Evolutionary conservation across 37 sponge, comb jelly and placozoan species (phyloP), one percentile per base, ranked within the genome.

Genomic region (Diacarnus erythraeanus): DNA sequence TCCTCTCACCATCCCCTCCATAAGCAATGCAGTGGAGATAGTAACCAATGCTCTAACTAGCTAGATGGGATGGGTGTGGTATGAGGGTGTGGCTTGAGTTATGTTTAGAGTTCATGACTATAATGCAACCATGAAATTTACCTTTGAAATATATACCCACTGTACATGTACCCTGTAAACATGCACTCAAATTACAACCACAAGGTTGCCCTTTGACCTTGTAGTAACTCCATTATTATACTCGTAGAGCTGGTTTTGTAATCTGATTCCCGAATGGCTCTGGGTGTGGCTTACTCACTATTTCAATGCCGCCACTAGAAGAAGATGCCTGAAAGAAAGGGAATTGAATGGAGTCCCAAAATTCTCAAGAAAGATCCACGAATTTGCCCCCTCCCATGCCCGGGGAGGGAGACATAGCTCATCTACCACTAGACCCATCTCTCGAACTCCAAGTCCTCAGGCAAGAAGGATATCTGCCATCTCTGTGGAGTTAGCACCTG

Each of bases 201-300:
- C n/a, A n/a, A n/a, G n/a, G n/a, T n/a, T n/a, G n/a, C n/a, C n/a
- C n/a, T n/a, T n/a, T n/a, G n/a, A n/a, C n/a, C n/a, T n/a, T n/a
- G n/a, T n/a, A n/a, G n/a, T n/a, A n/a, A n/a, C n/a, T n/a, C n/a
- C n/a, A n/a, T n/a, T n/a, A n/a, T n/a, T n/a, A n/a, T n/a, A n/a
- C 3, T 10, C 27, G 0, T 59, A 84, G 84, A 59, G 60, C 44
- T 85, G 72, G 73, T 22, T 77, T 1, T 64, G 44, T 12, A n/a
- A n/a, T 21, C 71, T 69, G 41, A 29, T 85, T 56, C 85, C 85
- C 9, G 31, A 31, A 21, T 59, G 71, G 71, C 22, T 85, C 44
- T 85, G 85, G 85, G 64, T 61, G 29, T 43, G 78, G 56, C 0
- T 78, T 4, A 63, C 41, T 0, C 31, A 47, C 37, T 47, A 43